Base-by-base conservation (phyloP, 2,888 invertebrate species). In the Erebia ligea region DNA sequence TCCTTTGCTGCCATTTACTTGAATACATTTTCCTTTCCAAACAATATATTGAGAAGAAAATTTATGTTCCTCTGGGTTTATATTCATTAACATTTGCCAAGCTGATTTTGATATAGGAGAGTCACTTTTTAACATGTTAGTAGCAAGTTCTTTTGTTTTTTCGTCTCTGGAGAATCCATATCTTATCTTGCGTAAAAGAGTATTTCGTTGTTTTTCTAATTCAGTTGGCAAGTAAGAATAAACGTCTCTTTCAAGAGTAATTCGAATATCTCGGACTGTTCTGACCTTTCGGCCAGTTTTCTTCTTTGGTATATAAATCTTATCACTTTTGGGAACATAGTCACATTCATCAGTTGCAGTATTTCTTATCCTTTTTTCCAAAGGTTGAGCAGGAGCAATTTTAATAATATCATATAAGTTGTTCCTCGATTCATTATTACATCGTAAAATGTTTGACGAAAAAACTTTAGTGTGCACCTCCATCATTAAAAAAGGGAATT, bases 71-170 rank as follows among this genome's bases (percentile, higher is more conserved):
- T 87, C 81, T 34, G 91, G 89, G 76, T 93, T 93, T 45, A 93
- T 79, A 80, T 92, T 91, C 75, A 82, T 84, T 59, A 92, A 75
- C 89, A 93, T 92, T 82, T 91, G 88, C 92, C 92, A 93, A 17
- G 86, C 78, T n/a, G 84, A 76, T 78, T 86, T 88, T 34, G 86
- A 85, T 71, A 91, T 78, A 34, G 93, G 90, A 54, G 77, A 78
- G 73, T 86, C 82, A 66, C 79, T 77, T 67, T 82, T 83, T 58
- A 93, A 78, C 34, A 92, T 80, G 71, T 82, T 86, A 78, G 78
- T 84, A 15, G 89, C 89, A 52, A 87, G 67, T 62, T 77, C 76
- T 80, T 84, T 86, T n/a, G 92, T 90, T 57, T 81, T 79, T 63
- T 86, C 82, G n/a, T 88, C 81, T 73, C 74, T 82, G 48, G 85